Percentiles rank a stretch among this genome's conserved stretches.
Evolutionary conservation across 1,140 invertebrate genomes (phyloP).

Genomic region (Solenopsis invicta): DNA sequence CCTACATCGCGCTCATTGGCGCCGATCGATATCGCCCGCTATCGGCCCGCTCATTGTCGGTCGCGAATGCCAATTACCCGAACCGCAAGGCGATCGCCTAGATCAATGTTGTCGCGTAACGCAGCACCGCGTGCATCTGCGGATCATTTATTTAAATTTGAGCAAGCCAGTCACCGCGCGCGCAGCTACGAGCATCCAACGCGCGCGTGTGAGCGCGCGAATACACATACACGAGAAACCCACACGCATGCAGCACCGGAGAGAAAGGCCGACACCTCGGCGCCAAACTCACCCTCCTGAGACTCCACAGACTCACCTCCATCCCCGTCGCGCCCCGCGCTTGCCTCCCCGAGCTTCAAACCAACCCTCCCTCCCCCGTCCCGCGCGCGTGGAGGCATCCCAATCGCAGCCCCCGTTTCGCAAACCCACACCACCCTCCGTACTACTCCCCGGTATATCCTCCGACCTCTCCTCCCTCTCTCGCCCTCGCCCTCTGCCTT

Average conservation of each 20-base stretch:
- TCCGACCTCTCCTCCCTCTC: conserved; percentile 65
- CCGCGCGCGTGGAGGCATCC: conserved; percentile 79
- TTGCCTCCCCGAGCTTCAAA: conserved; percentile 69
- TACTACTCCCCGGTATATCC: conserved; percentile 75
- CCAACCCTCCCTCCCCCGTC: conserved; percentile 58
- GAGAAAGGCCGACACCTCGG: conserved; percentile 85
- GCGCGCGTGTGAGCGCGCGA: neutral
- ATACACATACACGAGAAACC: conserved; percentile 27
- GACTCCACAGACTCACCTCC: conserved; percentile 86
- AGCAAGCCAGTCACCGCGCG: conserved; percentile 62
- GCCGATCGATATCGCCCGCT: conserved; percentile 46
- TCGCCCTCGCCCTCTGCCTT: conserved; percentile 72
- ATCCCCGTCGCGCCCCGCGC: conserved; percentile 73
- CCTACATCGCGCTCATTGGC: conserved; percentile 59
- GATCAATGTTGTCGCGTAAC: conserved; percentile 70
- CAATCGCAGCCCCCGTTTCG: conserved; percentile 82
- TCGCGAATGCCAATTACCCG: conserved; percentile 57
- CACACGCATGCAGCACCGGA: conserved; percentile 60
- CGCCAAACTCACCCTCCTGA: conserved; percentile 86
- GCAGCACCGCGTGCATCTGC: conserved; percentile 8
- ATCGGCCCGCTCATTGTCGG: conserved; percentile 40
- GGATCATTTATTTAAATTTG: conserved; percentile 85
- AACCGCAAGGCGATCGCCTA: conserved; percentile 63
- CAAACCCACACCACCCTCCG: conserved; percentile 79
- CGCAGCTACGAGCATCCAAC: conserved; percentile 34